These are phyloP conservation scores for Campopleginae sp. DNA, from an alignment of 2,888 invertebrate genomes.

Conservation along the genomic window DNA sequence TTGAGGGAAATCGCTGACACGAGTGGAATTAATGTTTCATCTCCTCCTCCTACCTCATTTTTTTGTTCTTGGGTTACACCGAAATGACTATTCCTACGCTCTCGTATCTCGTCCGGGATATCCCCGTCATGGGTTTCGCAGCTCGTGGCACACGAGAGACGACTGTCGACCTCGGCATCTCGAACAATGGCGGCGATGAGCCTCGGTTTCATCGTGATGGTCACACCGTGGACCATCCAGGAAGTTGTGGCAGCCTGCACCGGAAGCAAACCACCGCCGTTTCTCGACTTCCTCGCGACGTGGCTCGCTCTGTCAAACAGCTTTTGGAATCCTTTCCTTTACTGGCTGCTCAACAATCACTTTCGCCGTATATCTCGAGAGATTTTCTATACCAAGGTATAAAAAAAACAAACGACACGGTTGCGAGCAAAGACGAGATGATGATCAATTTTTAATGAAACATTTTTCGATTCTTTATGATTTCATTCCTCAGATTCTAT, in stretches of 20 bases:
- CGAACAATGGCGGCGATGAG: conserved; percentile 97
- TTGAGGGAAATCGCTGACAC: conserved; percentile 66
- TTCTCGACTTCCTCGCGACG: conserved; percentile 93
- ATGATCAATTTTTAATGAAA: neutral
- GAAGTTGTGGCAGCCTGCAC: conserved; percentile 96
- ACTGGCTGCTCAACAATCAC: conserved; percentile 94
- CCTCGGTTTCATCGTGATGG: conserved; percentile 95
- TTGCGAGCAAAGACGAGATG: neutral
- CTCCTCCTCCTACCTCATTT: conserved; percentile 12
- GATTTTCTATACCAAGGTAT: conserved; percentile 90
- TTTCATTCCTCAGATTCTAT: conserved; percentile 75
- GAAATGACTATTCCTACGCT: conserved; percentile 39
- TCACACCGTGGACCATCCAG: conserved; percentile 95
- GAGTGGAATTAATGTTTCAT: conserved; percentile 64
- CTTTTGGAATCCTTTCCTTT: conserved; percentile 96
- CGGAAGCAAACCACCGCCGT: conserved; percentile 93
- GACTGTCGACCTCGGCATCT: conserved; percentile 92
- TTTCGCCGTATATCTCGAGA: conserved; percentile 93
- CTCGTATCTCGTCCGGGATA: conserved; percentile 48
- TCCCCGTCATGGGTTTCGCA: conserved; percentile 75
- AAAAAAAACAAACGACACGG: neutral
- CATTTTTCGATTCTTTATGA: neutral
- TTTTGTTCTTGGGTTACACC: neutral
- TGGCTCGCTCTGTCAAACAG: conserved; percentile 95
- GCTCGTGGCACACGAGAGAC: conserved; percentile 88